Base-by-base conservation (phyloP, 2,888 invertebrate species). In the Alitta virens region DNA sequence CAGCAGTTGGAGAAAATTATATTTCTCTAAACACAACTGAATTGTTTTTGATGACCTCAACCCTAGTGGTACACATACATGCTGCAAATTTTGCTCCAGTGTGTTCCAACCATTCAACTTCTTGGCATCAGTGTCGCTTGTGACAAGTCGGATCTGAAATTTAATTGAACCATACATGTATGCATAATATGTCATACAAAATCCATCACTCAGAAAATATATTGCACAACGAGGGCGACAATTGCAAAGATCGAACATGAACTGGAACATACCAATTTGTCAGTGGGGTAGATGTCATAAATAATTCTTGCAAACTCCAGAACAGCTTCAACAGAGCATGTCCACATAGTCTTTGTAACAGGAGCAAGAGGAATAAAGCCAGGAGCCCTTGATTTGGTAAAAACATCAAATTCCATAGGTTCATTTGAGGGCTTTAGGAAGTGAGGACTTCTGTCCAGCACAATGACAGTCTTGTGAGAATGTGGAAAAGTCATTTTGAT, bases 261-360 rank as follows among this genome's bases (percentile, higher is more conserved):
- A n/a, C n/a, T n/a, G n/a, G n/a, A n/a, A 64, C 68, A 71, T 67
- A 79, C 78, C 71, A 78, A 68, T 71, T 75, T 76, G 38, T 74
- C 71, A 0, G 46, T 23, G 2, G 96, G 94, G 85, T 94, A 97
- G n/a, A 98, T 85, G 83, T 99, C 98, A 91, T 94, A 95, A 0
- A 95, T 92, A 71, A 99, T 92, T 25, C 98, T 88, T 74, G 95
- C 94, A 79, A 97, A 98, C 82, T 99, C 99, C 63, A 97, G 88
- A 0, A 94, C 90, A 1, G 94, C 91, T 85, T 98, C 98, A 0
- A 97, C 92, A 70, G 92, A 91, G 75, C 92, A 94, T 0, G 96
- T 97, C 98, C 98, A 99, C 59, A 98, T 81, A 0, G 93, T 91
- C 83, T 98, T 98, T 66, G 89, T 89, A 65, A 97, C 90, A 1